Evolutionary conservation across 1,140 invertebrate genomes (phyloP), one percentile per base, ranked within the genome.

Genomic region (Agrilus planipennis): DNA sequence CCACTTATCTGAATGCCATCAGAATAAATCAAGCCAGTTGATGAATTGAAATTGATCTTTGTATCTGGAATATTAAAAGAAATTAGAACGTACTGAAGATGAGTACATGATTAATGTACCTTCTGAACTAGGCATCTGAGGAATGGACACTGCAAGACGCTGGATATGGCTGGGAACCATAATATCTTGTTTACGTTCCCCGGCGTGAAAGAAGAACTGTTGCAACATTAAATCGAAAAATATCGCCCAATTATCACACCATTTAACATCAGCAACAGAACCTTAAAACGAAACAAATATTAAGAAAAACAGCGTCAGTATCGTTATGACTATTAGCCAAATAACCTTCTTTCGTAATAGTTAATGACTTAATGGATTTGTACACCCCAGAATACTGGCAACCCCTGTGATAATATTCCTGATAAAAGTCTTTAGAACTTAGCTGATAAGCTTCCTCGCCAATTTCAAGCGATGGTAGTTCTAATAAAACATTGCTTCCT

Each of bases 321-420:
- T n/a, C n/a, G n/a, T n/a, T n/a, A n/a, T 25, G 22, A 25, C 22
- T 25, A 25, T 25, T 7, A 5, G 22, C n/a, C n/a, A 25, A n/a
- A n/a, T n/a, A 28, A 50, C 51, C 59, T 44, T 58, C 44, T 39
- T 54, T 48, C 9, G 45, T 38, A 9, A 58, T 18, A 12, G 32
- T 48, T 17, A 61, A 19, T 17, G 29, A 46, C 40, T 60, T 58
- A 7, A 61, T 49, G 1, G 42, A 34, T 36, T 54, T 58, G 42
- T 50, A 61, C 3, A 41, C 17, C 14, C 50, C 53, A 3, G 47
- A 34, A 44, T 96, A 97, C 47, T 94, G 80, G 57, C 96, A 94
- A 0, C 92, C 92, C 53, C 91, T 72, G 3, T 95, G 71, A 53
- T 79, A 71, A 2, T 97, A 65, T 63, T 96, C 91, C 56, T 91